A percentile compares a stretch with the other conserved stretches of the same genome.
Evolutionary conservation across 2,888 invertebrate species (phyloP).

Genomic region (Apotomis betuletana): DNA sequence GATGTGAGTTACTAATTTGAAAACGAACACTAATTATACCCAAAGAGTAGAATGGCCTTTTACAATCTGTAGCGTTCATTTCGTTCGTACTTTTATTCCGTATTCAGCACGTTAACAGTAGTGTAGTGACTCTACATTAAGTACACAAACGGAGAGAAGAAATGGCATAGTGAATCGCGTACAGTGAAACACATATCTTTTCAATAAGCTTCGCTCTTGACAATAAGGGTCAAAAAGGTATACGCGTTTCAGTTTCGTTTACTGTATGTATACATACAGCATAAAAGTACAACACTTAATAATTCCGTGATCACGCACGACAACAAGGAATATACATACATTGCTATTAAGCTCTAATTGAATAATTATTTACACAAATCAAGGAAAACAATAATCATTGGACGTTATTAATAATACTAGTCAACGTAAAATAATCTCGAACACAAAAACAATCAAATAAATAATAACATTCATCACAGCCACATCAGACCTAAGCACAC

Average conservation of each 20-base stretch:
- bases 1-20: no score
- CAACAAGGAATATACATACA: conserved; percentile 19
- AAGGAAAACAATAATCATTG: conserved; percentile 21
- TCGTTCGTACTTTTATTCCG: neutral
- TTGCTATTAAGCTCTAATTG: conserved; percentile 15
- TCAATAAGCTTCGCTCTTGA: no score
- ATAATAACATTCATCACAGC: conserved; percentile 30
- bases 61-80: no score
- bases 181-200: neutral
- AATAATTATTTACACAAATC: conserved; percentile 13
- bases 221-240: no score
- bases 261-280: neutral
- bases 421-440: conserved; percentile 40
- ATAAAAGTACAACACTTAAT: conserved; percentile 7
- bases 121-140: conserved; percentile 47
- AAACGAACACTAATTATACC: no score
- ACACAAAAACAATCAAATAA: conserved; percentile 38
- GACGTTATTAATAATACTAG: conserved; percentile 39
- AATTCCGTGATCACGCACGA: conserved; percentile 24
- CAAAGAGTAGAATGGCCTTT: no score
- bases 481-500: conserved; percentile 18
- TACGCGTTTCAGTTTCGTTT: no score
- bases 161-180: conserved; percentile 18
- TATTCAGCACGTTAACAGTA: neutral
- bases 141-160: conserved; percentile 50